Conservation (phyloP, 2,113 vertebrate species). For the Egretta garzetta region DNA sequence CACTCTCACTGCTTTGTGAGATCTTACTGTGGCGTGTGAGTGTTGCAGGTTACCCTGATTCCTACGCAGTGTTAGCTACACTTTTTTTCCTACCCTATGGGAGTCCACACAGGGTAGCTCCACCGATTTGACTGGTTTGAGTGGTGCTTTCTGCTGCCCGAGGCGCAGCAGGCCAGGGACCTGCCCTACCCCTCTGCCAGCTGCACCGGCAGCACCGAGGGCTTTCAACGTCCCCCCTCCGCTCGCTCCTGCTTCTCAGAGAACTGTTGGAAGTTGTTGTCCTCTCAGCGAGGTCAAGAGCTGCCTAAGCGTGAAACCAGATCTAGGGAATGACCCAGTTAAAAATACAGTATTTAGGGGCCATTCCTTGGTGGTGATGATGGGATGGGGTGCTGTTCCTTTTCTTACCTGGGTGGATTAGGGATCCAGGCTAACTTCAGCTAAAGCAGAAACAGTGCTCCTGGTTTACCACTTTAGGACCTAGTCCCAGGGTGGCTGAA, state of each 20-base stretch:
- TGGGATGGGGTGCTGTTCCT: neutral
- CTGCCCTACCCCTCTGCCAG: neutral
- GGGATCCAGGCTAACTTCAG: neutral
- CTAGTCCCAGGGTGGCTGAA: neutral
- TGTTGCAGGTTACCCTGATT: neutral
- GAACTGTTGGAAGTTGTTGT: neutral
- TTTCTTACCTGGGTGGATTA: neutral
- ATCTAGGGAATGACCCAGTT: neutral
- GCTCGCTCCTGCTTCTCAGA: accelerated
- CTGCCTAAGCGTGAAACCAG: neutral
- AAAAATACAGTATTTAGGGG: neutral
- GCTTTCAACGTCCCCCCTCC: neutral
- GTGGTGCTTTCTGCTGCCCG: neutral
- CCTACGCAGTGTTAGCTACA: neutral
- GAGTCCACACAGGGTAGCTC: neutral
- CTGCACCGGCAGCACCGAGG: neutral
- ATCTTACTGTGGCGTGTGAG: neutral
- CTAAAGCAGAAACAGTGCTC: neutral
- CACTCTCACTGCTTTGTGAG: neutral
- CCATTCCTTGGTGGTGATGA: neutral
- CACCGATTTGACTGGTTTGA: neutral
- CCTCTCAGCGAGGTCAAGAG: neutral
- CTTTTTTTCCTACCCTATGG: neutral
- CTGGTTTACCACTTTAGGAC: neutral
- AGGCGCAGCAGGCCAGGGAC: neutral